These are phyloP conservation scores for Arctocebus calabarensis DNA, from an alignment of 2,797 vertebrate genomes.

Conservation along the genomic window DNA sequence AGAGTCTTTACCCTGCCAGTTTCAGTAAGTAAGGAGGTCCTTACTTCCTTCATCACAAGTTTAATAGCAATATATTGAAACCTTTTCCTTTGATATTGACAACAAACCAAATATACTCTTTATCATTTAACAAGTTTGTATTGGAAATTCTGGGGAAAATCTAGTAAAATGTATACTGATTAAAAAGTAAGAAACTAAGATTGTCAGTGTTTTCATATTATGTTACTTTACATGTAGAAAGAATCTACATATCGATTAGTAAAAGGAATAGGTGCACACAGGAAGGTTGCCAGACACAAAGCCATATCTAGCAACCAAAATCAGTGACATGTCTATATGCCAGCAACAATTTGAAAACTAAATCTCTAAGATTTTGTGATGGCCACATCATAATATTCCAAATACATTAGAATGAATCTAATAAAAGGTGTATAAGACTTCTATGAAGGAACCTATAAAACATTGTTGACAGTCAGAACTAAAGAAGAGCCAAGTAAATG, in stretches of 20 bases:
- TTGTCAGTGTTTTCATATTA: neutral
- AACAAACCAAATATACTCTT: neutral
- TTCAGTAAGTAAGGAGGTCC: neutral
- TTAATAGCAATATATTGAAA: neutral
- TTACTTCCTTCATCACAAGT: neutral
- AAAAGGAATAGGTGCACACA: neutral
- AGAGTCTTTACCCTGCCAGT: neutral
- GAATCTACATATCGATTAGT: neutral
- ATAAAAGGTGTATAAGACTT: neutral
- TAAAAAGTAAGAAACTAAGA: conserved; percentile 36
- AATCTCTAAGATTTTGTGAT: neutral
- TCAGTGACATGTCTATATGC: neutral
- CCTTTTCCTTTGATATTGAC: neutral
- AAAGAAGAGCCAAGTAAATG: neutral
- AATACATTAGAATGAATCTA: neutral
- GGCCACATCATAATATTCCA: neutral
- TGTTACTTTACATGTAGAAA: neutral
- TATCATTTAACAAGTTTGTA: neutral
- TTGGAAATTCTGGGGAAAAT: neutral
- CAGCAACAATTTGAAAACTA: conserved; percentile 19
- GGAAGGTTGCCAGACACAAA: neutral
- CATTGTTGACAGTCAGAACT: neutral
- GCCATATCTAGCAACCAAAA: neutral
- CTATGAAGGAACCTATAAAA: neutral
- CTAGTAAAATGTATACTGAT: neutral